Evolutionary conservation across 2,113 vertebrate genomes (phyloP), one percentile per base, ranked within the genome.

Genomic region (Prietella phreatophila): DNA sequence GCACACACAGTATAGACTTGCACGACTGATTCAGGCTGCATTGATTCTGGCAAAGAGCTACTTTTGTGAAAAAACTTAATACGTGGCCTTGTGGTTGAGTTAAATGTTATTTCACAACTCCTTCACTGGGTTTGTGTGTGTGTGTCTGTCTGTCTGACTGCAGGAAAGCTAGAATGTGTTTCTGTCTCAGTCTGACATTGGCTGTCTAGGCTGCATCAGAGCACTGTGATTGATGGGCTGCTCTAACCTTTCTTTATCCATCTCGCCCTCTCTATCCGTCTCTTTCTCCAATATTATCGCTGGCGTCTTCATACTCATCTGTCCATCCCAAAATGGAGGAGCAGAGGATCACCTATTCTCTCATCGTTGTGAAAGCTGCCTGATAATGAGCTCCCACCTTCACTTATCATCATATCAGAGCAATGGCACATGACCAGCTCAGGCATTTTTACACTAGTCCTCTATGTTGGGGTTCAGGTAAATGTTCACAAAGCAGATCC

Each of bases 171-270:
- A 5, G 56, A 67, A 58, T 27, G 30, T 14, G 11, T 36, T 63
- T 42, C 25, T 85, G 27, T 81, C 61, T 81, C 33, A 4, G 82
- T 61, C 69, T 50, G 69, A 69, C 27, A 20, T 50, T 67, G 63
- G 3, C 53, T 85, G 86, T 85, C 86, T 87, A 80, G 33, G 83
- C 50, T 39, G n/a, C 75, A 14, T 61, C 83, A 82, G 76, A 82
- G 71, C 78, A 50, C 56, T 85, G 20, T 89, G 86, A 87, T 85
- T 87, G 86, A 90, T 90, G 78, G 3, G 63, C 19, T 42, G 47
- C 63, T 84, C 73, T n/a, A 65, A 55, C 42, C 36, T 36, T 47
- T 55, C 47, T 56, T 15, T 39, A 22, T 82, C 30, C 19, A 14
- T 73, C 33, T 42, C 50, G 65, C 47, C 33, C 85, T 50, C 58